Percentiles rank a stretch among this genome's conserved stretches.
Conservation (phyloP, 1,140 invertebrate genomes). For the Neodiprion fabricii region DNA sequence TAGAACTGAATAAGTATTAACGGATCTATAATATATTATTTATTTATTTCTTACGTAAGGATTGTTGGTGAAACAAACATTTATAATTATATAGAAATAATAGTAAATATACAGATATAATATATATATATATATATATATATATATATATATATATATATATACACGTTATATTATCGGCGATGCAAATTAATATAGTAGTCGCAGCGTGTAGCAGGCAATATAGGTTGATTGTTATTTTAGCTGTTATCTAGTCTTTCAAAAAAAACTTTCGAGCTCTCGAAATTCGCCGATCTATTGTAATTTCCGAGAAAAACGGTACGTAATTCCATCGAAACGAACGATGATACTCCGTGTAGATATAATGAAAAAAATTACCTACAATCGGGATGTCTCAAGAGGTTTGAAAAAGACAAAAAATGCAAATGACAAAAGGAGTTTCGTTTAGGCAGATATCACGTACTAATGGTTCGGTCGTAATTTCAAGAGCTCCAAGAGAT, state of each 20-base stretch:
- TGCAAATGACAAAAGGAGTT: constrained; percentile 12
- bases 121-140: constrained; percentile 23
- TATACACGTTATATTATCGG: constrained; percentile 3
- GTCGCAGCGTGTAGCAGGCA: constrained; percentile 47
- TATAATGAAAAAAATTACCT: constrained; percentile 17
- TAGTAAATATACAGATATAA: constrained; percentile 19
- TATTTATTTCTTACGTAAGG: constrained; percentile 17
- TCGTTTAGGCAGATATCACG: neutral
- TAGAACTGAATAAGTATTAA: constrained; percentile 8
- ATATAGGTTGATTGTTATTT: constrained; percentile 34
- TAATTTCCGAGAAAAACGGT: neutral
- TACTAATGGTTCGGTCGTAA: neutral
- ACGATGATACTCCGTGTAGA: neutral
- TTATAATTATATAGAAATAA: constrained; percentile 25
- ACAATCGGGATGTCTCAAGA: constrained; percentile 9
- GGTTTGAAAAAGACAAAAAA: constrained; percentile 20
- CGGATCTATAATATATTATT: constrained; percentile 6
- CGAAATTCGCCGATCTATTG: constrained; percentile 28
- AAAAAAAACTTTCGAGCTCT: constrained; percentile 31
- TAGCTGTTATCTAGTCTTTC: constrained; percentile 25
- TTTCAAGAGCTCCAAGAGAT: neutral
- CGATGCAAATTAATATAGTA: constrained; percentile 28
- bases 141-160: constrained; percentile 22
- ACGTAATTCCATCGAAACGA: neutral
- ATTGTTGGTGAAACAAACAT: constrained; percentile 14